phyloP scores from a whole-genome alignment of 2,888 invertebrate species.

The Nebria brevicollis region DNA sequence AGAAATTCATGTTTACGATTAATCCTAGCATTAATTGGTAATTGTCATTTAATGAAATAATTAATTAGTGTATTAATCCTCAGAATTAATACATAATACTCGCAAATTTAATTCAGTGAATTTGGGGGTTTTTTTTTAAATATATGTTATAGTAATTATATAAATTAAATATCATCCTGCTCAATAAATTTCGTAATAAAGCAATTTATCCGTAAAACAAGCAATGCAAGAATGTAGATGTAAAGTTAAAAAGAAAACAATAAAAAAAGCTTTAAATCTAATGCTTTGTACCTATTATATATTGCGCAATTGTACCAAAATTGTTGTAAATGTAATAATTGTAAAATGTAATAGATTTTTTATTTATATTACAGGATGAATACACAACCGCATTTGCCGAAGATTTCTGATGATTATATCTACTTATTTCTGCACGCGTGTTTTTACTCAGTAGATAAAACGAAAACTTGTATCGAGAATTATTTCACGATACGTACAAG shows the following conservation, averaged over 20 bases:
- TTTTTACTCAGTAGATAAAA: slow-evolving; percentile 63
- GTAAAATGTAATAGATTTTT: not conserved
- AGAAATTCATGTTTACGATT: too few species aligned
- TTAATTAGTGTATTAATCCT: too few species aligned
- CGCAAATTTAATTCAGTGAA: too few species aligned
- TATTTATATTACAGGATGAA: slow-evolving; percentile 67
- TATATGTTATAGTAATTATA: not conserved
- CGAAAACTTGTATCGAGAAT: slow-evolving; percentile 64
- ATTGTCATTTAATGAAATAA: too few species aligned
- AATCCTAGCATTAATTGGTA: too few species aligned
- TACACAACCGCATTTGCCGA: slow-evolving; percentile 69
- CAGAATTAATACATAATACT: too few species aligned
- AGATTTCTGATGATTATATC: slow-evolving; percentile 72
- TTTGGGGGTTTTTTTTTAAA: too few species aligned
- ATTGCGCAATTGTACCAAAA: too few species aligned
- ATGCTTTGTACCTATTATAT: too few species aligned
- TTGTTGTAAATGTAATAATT: too few species aligned
- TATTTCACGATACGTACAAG: slow-evolving; percentile 70
- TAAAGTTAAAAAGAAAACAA: too few species aligned
- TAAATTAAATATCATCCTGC: not conserved
- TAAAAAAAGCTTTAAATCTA: too few species aligned
- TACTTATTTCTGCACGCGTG: slow-evolving; percentile 73
- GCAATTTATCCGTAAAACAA: not conserved
- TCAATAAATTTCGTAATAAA: not conserved
- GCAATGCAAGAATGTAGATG: not conserved